phyloP scores from a whole-genome alignment of 2,113 vertebrate species.

The Phaethon lepturus region DNA sequence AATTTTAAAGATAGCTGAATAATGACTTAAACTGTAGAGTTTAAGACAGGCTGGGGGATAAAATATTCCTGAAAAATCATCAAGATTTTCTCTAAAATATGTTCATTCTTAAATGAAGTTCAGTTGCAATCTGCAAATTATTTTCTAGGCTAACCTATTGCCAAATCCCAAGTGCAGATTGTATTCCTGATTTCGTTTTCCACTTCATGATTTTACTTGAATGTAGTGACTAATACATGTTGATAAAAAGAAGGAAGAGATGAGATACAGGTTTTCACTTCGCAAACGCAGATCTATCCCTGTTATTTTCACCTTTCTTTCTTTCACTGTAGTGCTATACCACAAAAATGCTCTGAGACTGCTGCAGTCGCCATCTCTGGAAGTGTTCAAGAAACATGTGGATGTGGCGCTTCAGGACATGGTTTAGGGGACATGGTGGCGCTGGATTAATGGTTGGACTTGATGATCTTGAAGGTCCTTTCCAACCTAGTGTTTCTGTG shows the following conservation, averaged over 20 bases:
- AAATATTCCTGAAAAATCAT: background rate
- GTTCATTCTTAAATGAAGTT: background rate
- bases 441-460: too few relatives aligned
- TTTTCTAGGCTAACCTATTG: background rate
- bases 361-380: too few relatives aligned
- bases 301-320: background rate
- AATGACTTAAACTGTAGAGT: background rate
- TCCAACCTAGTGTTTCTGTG: too few relatives aligned
- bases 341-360: background rate
- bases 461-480: too few relatives aligned
- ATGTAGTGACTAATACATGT: background rate
- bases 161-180: background rate
- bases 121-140: background rate
- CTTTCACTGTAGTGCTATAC: background rate
- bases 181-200: background rate
- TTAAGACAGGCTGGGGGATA: background rate
- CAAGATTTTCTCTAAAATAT: background rate
- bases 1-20: background rate
- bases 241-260: background rate
- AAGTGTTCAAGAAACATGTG: too few relatives aligned
- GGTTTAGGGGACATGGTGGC: too few relatives aligned
- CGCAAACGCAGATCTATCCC: background rate
- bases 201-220: background rate
- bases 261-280: background rate
- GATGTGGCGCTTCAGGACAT: too few relatives aligned